Percentiles rank a stretch among this genome's conserved stretches.
Conservation (phyloP, 2,113 vertebrate species). For the Antechinus stuartii region DNA sequence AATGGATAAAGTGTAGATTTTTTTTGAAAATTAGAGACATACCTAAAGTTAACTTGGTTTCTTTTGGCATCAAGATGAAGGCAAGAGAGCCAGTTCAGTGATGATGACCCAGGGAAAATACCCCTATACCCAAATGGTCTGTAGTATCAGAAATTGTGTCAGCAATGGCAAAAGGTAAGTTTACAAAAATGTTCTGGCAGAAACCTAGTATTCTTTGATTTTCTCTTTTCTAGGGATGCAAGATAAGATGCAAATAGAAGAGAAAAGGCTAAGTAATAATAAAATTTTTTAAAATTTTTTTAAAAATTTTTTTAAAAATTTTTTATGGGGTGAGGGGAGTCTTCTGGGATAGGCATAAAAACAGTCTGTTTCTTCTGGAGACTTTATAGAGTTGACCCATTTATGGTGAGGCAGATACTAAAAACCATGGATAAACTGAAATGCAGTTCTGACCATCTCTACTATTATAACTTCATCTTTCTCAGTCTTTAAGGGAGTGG, state of each 20-base stretch:
- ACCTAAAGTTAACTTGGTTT: not conserved
- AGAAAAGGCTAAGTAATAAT: constrained; percentile 58
- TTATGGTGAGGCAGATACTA: not conserved
- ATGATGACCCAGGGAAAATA: not conserved
- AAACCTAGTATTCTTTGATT: constrained; percentile 7
- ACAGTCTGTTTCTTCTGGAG: constrained; percentile 62
- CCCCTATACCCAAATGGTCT: not conserved
- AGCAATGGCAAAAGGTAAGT: not conserved
- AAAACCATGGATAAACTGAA: not conserved
- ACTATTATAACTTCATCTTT: not conserved
- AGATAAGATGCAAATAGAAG: constrained; percentile 49
- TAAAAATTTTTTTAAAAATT: too few species aligned
- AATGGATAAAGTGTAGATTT: not conserved
- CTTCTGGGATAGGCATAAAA: constrained; percentile 60
- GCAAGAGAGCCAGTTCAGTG: not conserved
- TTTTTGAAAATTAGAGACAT: not conserved
- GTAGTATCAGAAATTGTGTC: not conserved
- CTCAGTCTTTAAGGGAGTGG: constrained; percentile 85
- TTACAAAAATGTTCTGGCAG: constrained; percentile 28
- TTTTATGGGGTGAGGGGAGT: constrained; percentile 31
- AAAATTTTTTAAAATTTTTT: too few species aligned
- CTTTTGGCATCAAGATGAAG: not conserved
- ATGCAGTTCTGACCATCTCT: not conserved
- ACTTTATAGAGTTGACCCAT: constrained; percentile 9
- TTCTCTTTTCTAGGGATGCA: constrained; percentile 41